Base-by-base conservation (phyloP, 2,888 invertebrate genomes). In the Lucinisca nassula region DNA sequence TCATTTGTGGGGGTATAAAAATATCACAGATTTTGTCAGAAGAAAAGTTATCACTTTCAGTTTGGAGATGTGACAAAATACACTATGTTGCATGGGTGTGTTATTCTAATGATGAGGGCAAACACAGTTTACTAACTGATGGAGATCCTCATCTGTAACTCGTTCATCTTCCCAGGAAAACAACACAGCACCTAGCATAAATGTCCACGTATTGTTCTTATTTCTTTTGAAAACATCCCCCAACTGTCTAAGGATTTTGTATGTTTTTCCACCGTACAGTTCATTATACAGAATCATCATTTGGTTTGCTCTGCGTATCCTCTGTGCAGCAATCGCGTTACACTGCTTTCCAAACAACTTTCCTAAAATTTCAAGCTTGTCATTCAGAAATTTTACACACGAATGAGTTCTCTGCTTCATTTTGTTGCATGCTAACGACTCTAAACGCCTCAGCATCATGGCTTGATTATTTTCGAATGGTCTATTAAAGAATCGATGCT, bases 81-180 rank as follows among this genome's bases (percentile, higher is more conserved):
- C n/a, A n/a, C n/a, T n/a, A n/a, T n/a, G n/a, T n/a, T n/a, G n/a
- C n/a, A n/a, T n/a, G n/a, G n/a, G n/a, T n/a, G n/a, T n/a, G n/a
- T n/a, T n/a, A n/a, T n/a, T n/a, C n/a, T n/a, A n/a, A n/a, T n/a
- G n/a, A n/a, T n/a, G n/a, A n/a, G n/a, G n/a, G n/a, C n/a, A n/a
- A n/a, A n/a, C n/a, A n/a, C n/a, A n/a, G 24, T 12, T 12, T 74
- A 74, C 74, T 14, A 3, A 74, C 95, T 91, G 91, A 27, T 92
- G 79, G 21, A 95, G 84, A 49, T 95, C 95, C 37, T 92, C 90
- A 77, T 96, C 94, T 27, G 93, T 88, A 35, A 96, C 92, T 51
- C 92, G 91, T 61, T 94, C 90, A 32, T 94, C 88, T 10, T 94
- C 93, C 95, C 95, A 96, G 24, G 93, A 92, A 89, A 96, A 95